Conservation (phyloP, 1,140 invertebrate genomes). For the Trichonephila inaurata region DNA sequence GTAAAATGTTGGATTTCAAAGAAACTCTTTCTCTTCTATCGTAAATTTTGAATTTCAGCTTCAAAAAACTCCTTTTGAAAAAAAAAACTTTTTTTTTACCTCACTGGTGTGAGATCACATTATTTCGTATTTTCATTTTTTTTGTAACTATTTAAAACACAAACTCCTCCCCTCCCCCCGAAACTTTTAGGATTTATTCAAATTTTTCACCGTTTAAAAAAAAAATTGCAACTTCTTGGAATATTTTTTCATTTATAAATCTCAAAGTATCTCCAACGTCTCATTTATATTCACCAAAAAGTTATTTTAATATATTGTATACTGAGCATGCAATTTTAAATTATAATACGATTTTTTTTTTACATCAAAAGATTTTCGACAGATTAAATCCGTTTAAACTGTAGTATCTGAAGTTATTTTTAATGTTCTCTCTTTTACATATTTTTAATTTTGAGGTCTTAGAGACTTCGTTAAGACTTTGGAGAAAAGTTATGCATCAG, state of each 20-base stretch:
- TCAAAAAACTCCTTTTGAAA: not conserved
- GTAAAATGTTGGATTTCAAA: constrained; percentile 7
- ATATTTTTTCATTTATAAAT: not conserved
- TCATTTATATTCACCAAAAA: too few species aligned
- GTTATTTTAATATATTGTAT: too few species aligned
- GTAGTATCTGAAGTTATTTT: too few species aligned
- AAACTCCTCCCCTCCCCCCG: too few species aligned
- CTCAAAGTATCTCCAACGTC: not conserved
- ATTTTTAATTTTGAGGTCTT: too few species aligned
- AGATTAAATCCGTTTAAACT: too few species aligned
- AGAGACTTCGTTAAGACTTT: too few species aligned
- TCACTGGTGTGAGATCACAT: not conserved
- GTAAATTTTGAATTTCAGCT: not conserved
- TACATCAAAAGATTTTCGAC: too few species aligned
- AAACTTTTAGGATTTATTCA: not conserved
- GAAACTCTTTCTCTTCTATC: not conserved
- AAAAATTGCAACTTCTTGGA: not conserved
- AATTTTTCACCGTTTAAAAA: not conserved
- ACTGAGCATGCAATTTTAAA: too few species aligned
- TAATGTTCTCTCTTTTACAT: too few species aligned
- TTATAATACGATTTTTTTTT: too few species aligned
- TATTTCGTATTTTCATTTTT: not conserved
- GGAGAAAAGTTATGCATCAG: too few species aligned
- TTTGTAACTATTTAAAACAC: not conserved
- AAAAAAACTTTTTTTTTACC: not conserved